These are phyloP conservation scores for Tokudaia muenninki DNA, from an alignment of 2,797 vertebrate species.

Conservation along the genomic window DNA sequence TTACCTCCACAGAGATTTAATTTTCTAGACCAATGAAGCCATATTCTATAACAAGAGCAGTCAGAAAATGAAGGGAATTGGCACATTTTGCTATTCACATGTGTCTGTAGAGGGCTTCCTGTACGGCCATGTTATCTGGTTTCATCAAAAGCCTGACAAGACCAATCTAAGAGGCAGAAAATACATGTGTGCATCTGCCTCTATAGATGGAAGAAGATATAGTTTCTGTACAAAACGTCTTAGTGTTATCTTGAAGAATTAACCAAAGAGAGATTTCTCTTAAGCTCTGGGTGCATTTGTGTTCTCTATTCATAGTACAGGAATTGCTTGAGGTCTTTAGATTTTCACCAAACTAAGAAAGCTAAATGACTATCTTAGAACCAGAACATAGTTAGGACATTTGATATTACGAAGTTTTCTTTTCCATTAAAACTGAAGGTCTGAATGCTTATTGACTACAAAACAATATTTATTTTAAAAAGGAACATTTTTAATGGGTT, in stretches of 20 bases:
- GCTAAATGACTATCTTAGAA: background rate
- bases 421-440: slow-evolving; percentile 20
- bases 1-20: background rate
- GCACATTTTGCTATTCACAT: background rate
- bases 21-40: background rate
- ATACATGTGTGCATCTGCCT: background rate
- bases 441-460: slow-evolving; percentile 9
- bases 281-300: background rate
- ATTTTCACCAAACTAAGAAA: background rate
- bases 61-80: background rate
- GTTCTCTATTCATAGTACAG: background rate
- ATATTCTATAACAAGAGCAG: background rate
- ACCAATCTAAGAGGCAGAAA: background rate
- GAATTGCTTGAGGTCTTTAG: background rate
- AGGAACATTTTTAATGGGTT: slow-evolving; percentile 20
- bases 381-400: background rate
- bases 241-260: background rate
- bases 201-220: background rate
- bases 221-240: slow-evolving; percentile 9
- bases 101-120: background rate
- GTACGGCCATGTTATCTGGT: background rate
- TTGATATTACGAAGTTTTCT: background rate
- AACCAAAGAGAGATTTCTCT: background rate
- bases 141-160: background rate
- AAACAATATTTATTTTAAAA: slow-evolving; percentile 4